phyloP scores from a whole-genome alignment of 2,797 vertebrate genomes.

The Tokudaia muenninki region DNA sequence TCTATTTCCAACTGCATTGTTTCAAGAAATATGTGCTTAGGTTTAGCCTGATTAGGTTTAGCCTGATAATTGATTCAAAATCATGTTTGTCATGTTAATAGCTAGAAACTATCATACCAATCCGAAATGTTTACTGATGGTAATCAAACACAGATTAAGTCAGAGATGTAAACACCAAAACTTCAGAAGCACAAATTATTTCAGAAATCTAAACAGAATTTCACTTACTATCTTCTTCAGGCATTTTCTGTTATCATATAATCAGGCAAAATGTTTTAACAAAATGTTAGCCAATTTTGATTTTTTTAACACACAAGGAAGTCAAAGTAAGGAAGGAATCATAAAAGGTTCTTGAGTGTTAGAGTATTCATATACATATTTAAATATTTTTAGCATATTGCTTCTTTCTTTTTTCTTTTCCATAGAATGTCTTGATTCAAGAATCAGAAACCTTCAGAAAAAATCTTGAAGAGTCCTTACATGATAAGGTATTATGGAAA shows the following conservation, averaged over 20 bases:
- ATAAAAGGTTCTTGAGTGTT: conserved; percentile 5
- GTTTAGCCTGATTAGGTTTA: neutral
- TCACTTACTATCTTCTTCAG: neutral
- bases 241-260: neutral
- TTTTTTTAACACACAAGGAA: neutral
- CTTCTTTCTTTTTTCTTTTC: conserved; percentile 46
- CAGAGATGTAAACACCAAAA: neutral
- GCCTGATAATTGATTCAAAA: neutral
- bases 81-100: neutral
- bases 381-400: conserved; percentile 39
- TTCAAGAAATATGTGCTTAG: neutral
- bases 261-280: neutral
- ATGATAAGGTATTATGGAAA: conserved; percentile 94
- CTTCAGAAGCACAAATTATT: neutral
- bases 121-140: neutral
- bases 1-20: neutral
- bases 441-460: conserved; percentile 98
- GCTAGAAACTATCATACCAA: neutral
- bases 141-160: neutral
- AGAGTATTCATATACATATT: neutral
- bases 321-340: neutral
- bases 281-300: conserved; percentile 22
- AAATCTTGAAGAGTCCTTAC: conserved; percentile 97
- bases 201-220: conserved; percentile 30
- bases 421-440: conserved; percentile 97